These are phyloP conservation scores for Anarhynchus alexandrinus DNA, from an alignment of 2,113 vertebrate genomes.

Conservation along the genomic window DNA sequence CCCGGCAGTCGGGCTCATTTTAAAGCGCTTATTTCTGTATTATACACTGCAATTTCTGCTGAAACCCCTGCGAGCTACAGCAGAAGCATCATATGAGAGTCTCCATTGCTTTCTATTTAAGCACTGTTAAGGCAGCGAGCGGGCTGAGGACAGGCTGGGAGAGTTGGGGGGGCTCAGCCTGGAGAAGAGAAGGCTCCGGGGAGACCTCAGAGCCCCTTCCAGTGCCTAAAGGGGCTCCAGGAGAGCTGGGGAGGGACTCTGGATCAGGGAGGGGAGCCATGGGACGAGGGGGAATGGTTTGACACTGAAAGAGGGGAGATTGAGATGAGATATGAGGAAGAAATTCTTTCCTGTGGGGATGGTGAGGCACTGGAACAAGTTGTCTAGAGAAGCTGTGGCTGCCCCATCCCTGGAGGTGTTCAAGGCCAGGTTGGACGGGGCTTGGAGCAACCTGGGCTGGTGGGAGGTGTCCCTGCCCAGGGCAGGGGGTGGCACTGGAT, in stretches of 20 bases:
- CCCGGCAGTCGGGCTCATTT: background rate
- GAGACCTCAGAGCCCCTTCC: background rate
- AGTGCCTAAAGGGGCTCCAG: background rate
- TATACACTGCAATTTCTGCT: background rate
- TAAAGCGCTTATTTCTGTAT: rapidly evolving
- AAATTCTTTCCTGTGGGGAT: background rate
- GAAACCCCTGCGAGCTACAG: background rate
- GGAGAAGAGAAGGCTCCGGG: background rate
- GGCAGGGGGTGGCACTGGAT: background rate
- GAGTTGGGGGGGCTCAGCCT: background rate
- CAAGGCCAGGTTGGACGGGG: no score
- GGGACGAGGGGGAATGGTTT: background rate
- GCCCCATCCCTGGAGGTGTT: background rate
- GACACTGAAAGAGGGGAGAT: background rate
- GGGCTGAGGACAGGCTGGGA: background rate
- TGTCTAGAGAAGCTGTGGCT: no score
- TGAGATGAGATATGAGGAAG: background rate
- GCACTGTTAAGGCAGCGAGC: background rate
- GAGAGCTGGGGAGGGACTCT: background rate
- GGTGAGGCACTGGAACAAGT: background rate
- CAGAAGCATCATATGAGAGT: background rate
- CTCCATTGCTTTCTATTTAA: background rate
- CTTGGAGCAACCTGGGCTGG: no score
- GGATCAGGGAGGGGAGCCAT: background rate
- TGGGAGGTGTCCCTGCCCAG: no score